phyloP scores from a whole-genome alignment of 2,888 invertebrate genomes.

The Atrina japonica region DNA sequence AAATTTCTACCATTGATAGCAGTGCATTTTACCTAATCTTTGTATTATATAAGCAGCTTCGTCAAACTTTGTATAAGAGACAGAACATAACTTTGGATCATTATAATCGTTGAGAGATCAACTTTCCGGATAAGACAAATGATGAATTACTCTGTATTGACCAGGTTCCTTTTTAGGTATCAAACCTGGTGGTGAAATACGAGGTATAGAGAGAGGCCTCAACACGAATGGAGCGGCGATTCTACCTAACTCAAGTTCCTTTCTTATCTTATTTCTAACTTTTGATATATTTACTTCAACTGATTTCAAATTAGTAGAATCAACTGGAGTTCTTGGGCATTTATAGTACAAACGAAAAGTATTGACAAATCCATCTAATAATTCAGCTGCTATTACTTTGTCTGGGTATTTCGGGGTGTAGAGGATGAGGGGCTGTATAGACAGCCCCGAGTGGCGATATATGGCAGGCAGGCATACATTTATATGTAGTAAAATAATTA shows the following conservation, averaged over 20 bases:
- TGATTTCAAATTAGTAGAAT: background rate
- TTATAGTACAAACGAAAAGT: conserved; percentile 26
- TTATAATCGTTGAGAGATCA: conserved; percentile 39
- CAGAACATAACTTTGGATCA: conserved; percentile 32
- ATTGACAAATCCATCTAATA: conserved; percentile 19
- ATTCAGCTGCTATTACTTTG: background rate
- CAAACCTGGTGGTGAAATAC: conserved; percentile 29
- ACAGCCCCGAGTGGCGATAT: no score
- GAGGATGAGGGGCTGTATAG: no score
- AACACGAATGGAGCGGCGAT: conserved; percentile 33
- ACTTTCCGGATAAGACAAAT: conserved; percentile 38
- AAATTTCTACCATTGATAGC: conserved; percentile 22
- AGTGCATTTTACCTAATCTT: conserved; percentile 11
- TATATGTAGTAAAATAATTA: no score
- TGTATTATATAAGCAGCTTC: conserved; percentile 42
- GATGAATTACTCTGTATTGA: conserved; percentile 43
- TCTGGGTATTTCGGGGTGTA: background rate
- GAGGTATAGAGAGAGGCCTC: conserved; percentile 1
- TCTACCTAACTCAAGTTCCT: conserved; percentile 17
- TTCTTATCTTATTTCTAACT: conserved; percentile 4
- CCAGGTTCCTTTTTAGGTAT: conserved; percentile 37
- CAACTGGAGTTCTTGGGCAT: background rate
- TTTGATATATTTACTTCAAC: background rate
- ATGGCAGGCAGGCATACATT: no score
- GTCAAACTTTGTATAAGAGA: conserved; percentile 49